Base-by-base conservation (phyloP, 2,888 invertebrate species). In the Ophion ellenae region DNA sequence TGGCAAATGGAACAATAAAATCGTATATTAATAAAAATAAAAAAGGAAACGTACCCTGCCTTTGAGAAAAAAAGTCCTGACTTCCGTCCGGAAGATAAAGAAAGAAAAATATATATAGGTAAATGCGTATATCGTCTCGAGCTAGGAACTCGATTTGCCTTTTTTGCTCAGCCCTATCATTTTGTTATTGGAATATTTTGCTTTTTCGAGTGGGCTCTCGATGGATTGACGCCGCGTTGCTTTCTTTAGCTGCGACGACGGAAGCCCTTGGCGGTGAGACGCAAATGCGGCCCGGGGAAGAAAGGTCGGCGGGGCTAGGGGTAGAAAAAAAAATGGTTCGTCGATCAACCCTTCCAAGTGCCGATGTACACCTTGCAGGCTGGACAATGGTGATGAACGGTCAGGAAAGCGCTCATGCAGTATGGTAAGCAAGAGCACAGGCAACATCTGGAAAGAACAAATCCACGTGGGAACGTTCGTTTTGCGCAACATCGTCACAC, bases 351-450 rank as follows among this genome's bases (percentile, higher is more conserved):
- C 87, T 93, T 94, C 93, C 94, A 95, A 45, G 94, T 94, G 73
- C 95, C 95, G 53, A 95, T 92, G 87, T 94, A 94, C 47, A 91
- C 90, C 87, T 94, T 94, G 90, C 95, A 95, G 86, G 94, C 94
- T 36, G 95, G 95, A 90, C 95, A 95, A 69, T 93, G 93, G 86
- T 95, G 95, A 83, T 95, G 94, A 6, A 94, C 94, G 83, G 94
- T 95, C 92, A 94, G 93, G 85, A 95, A 94, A 45, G 94, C 94
- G 87, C 94, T 94, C 90, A 95, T 94, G 90, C 95, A 95, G 90
- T 95, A 95, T 9, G 95, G 95, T 84, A 95, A 90, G 89, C 95
- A 95, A 64, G 95, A 95, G 84, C 95, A 95, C 28, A 94, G 90
- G 90, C 95, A 95, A 89, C 95, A 95, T 79, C 95, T 95, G 91